Conservation (phyloP, 1,140 invertebrate species). For the Elymnias hypermnestra region DNA sequence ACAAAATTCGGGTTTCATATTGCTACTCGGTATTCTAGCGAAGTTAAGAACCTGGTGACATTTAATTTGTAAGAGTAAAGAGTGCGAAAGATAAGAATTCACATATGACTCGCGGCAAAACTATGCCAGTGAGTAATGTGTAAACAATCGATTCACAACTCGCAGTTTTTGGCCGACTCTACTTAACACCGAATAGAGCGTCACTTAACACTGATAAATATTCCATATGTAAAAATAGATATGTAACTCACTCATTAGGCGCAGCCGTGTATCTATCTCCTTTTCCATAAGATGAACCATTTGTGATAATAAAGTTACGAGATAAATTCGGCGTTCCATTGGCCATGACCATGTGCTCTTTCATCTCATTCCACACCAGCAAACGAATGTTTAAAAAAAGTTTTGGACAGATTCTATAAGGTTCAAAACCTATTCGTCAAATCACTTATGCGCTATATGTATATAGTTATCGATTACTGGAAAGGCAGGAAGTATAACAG, state of each 20-base stretch:
- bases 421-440: too few species aligned
- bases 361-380: conserved; percentile 38
- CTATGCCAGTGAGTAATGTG: not conserved
- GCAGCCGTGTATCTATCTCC: conserved; percentile 65
- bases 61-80: not conserved
- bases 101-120: not conserved
- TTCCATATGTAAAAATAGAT: conserved; percentile 8
- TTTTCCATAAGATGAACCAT: conserved; percentile 55
- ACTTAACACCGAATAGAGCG: conserved; percentile 3
- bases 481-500: conserved; percentile 46
- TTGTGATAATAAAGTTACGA: conserved; percentile 23
- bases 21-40: too few species aligned
- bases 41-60: too few species aligned
- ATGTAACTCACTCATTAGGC: conserved; percentile 62
- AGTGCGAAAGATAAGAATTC: not conserved
- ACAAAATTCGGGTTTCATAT: too few species aligned
- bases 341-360: conserved; percentile 42
- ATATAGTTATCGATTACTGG: conserved; percentile 3
- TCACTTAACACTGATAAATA: conserved; percentile 6
- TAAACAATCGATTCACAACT: conserved; percentile 9
- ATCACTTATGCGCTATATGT: too few species aligned
- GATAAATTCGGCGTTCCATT: conserved; percentile 36
- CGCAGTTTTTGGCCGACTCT: conserved; percentile 7
- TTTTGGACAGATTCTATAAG: too few species aligned
- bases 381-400: too few species aligned